These are phyloP conservation scores for Mus spicilegus DNA, from an alignment of 2,113 vertebrate species.

Conservation along the genomic window DNA sequence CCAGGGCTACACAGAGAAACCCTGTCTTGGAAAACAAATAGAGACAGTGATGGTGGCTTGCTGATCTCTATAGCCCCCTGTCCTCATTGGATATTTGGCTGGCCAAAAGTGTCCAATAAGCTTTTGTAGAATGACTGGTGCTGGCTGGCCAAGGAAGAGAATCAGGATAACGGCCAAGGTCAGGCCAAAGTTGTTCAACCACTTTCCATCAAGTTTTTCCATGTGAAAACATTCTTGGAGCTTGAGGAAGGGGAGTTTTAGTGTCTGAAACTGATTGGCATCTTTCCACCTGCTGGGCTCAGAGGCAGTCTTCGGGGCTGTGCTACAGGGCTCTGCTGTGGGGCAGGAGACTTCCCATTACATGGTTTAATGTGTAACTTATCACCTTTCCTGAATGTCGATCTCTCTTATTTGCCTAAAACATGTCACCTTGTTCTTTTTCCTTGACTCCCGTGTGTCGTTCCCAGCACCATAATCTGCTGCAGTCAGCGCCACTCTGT, in stretches of 20 bases:
- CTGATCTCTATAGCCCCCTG: background rate
- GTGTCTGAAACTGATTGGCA: background rate
- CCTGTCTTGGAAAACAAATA: too few relatives aligned
- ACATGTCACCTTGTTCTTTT: constrained; percentile 55
- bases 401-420: constrained; percentile 52
- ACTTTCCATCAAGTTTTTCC: background rate
- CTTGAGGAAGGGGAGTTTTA: background rate
- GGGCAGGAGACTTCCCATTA: background rate
- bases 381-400: constrained; percentile 73
- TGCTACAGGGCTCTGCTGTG: background rate
- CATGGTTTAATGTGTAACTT: constrained; percentile 75
- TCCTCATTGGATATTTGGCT: background rate
- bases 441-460: constrained; percentile 33
- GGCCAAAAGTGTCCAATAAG: background rate
- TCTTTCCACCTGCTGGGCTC: background rate
- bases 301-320: background rate
- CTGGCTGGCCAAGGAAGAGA: background rate
- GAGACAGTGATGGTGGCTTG: background rate
- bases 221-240: background rate
- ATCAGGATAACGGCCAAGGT: background rate
- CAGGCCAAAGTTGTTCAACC: background rate
- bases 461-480: background rate
- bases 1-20: too few relatives aligned
- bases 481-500: background rate
- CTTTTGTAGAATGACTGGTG: background rate